Conservation (phyloP, 1,140 invertebrate genomes). For the Geopemphigus sp. region DNA sequence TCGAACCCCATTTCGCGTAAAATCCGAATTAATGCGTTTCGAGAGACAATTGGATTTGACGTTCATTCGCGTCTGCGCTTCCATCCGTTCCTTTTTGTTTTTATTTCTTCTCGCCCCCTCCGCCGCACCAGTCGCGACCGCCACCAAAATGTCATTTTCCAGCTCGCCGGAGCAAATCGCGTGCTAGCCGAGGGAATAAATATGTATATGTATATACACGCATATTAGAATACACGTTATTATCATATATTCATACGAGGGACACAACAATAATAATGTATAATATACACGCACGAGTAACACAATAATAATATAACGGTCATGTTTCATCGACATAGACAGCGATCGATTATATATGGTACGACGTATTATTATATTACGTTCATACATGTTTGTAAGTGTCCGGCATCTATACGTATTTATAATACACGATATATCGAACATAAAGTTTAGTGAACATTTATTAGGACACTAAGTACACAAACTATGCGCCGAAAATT, state of each 20-base stretch:
- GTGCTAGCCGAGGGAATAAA: neutral
- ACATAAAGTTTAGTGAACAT: too few relatives aligned
- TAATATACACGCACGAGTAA: too few relatives aligned
- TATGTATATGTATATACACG: neutral
- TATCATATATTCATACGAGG: neutral
- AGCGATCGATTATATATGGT: too few relatives aligned
- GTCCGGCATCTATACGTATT: too few relatives aligned
- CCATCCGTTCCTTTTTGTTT: conserved; percentile 16
- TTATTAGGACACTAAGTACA: too few relatives aligned
- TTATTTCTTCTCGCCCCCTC: neutral
- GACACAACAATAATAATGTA: too few relatives aligned
- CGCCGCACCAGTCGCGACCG: neutral
- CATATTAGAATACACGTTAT: neutral
- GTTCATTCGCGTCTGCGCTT: conserved; percentile 14
- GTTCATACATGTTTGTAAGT: too few relatives aligned
- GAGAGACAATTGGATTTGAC: conserved; percentile 28
- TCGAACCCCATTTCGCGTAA: neutral
- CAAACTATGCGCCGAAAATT: too few relatives aligned
- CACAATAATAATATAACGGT: too few relatives aligned
- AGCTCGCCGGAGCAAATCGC: conserved; percentile 43
- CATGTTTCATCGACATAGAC: too few relatives aligned
- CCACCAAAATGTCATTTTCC: conserved; percentile 45
- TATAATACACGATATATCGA: too few relatives aligned
- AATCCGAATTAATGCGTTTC: conserved; percentile 29
- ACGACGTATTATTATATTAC: too few relatives aligned